Evolutionary conservation across 2,797 vertebrate species (phyloP), one percentile per base, ranked within the genome.

Genomic region (Thripadectes ignobilis): DNA sequence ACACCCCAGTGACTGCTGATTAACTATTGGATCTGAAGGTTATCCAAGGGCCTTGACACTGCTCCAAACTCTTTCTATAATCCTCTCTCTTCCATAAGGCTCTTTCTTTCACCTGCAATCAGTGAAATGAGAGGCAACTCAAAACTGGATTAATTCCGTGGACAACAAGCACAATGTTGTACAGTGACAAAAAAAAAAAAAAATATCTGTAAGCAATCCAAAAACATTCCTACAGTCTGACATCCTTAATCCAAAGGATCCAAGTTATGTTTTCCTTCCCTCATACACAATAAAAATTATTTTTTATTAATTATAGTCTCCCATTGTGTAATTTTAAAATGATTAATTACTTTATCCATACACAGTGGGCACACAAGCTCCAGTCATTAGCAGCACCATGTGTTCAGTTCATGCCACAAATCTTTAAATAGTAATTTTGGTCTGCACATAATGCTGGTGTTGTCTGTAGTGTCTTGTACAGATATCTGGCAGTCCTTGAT

Each of bases 271-370:
- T 62, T 71, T 30, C 4, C 8, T 54, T 85, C 20, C 41, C 16
- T 77, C 54, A 51, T 51, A 71, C 5, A 36, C 4, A 55, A 21
- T 49, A 65, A 13, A 32, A 62, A 29, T 13, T 38, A 68, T n/a
- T 75, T 18, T 13, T 74, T 49, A 23, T 75, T 54, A 80, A 80
- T 67, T 77, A 87, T 38, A 72, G 39, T 26, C 21, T 78, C 66
- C 38, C 14, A 75, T 41, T 65, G n/a, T 75, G 23, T 66, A 76
- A 82, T 89, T 75, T 91, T 55, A 30, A 88, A 84, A 30, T 86
- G 69, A 96, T 95, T 95, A 93, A 95, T 95, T 88, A 84, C 73
- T 95, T 88, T 58, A 81, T 62, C 43, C 46, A 30, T 66, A 59
- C 21, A 52, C 43, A 81, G 62, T 54, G 66, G 92, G 58, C 71